Percentiles rank a stretch among this genome's conserved stretches.
phyloP scores from a whole-genome alignment of 2,888 invertebrate species.

The Lithophane leautieri region DNA sequence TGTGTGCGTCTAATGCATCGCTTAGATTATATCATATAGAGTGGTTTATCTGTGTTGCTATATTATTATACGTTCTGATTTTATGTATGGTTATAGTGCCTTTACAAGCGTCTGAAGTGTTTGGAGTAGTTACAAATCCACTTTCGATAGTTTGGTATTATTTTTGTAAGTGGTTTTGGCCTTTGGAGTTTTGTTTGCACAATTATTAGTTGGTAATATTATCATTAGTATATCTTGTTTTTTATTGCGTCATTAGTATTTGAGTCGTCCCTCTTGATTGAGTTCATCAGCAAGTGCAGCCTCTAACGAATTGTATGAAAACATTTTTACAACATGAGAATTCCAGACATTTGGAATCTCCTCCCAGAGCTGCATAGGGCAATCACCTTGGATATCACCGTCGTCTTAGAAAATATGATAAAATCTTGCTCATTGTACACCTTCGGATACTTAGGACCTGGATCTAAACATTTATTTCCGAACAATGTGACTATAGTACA shows the following conservation, averaged over 20 bases:
- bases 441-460: slow-evolving; percentile 27
- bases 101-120: slow-evolving; percentile 40
- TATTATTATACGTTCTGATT: slow-evolving; percentile 50
- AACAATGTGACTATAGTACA: slow-evolving; percentile 59
- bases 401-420: slow-evolving; percentile 37
- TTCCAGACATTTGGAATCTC: background rate
- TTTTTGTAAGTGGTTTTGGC: slow-evolving; percentile 25
- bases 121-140: slow-evolving; percentile 41
- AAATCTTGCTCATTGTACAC: slow-evolving; percentile 27
- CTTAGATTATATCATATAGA: slow-evolving; percentile 83
- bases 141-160: slow-evolving; percentile 48
- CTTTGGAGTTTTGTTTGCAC: background rate
- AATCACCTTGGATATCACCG: background rate
- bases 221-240: background rate
- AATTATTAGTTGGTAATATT: background rate
- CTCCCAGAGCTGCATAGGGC: background rate
- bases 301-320: background rate
- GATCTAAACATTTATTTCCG: slow-evolving; percentile 43
- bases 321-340: background rate
- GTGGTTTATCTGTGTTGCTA: slow-evolving; percentile 64
- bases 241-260: background rate
- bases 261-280: background rate
- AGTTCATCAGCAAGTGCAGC: background rate
- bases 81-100: slow-evolving; percentile 43
- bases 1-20: slow-evolving; percentile 87